Conservation (phyloP, 64 coral and sea anemone species). For the Exaiptasia diaphana region DNA sequence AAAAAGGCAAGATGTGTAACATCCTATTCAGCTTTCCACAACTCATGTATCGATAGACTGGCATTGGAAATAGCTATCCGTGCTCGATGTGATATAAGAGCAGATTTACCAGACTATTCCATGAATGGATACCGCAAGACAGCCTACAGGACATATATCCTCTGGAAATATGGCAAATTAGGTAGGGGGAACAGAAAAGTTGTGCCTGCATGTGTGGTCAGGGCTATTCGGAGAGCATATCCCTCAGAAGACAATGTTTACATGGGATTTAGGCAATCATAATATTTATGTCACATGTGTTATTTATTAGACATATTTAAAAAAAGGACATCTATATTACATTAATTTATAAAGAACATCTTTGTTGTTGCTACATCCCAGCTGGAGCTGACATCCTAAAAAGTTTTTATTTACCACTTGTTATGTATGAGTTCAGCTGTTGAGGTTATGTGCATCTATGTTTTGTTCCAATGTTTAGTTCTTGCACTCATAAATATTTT, state of each 20-base stretch:
- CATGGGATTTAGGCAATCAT: slow-evolving; percentile 4
- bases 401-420: too few species aligned
- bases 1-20: slow-evolving; percentile 20
- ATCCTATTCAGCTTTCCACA: slow-evolving; percentile 31
- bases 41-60: slow-evolving; percentile 11
- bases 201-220: background rate
- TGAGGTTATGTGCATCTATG: too few species aligned
- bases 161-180: slow-evolving; percentile 18
- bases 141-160: slow-evolving; percentile 15
- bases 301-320: too few species aligned
- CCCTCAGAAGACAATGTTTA: background rate
- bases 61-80: slow-evolving; percentile 28
- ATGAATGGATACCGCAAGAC: slow-evolving; percentile 11
- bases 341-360: too few species aligned
- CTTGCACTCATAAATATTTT: too few species aligned
- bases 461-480: too few species aligned
- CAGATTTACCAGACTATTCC: slow-evolving; percentile 10
- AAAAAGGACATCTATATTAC: too few species aligned
- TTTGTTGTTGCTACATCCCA: too few species aligned
- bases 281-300: too few species aligned
- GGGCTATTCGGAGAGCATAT: background rate
- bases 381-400: too few species aligned
- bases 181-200: background rate
- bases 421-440: too few species aligned
- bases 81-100: slow-evolving; percentile 4